Evolutionary conservation across 1,140 invertebrate species (phyloP), one percentile per base, ranked within the genome.

Genomic region (Hycleus cichorii): DNA sequence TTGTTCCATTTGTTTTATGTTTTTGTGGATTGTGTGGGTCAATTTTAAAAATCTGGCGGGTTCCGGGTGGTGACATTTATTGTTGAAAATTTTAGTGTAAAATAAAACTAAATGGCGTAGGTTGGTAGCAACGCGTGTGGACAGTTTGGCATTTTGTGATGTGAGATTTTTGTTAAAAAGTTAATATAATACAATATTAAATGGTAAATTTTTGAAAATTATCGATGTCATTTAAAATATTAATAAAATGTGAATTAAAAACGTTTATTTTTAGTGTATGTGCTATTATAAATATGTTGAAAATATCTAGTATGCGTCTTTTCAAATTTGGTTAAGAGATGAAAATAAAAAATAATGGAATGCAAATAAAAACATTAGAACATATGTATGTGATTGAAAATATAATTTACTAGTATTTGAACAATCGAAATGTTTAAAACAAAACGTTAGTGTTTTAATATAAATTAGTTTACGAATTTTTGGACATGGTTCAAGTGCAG

Each of bases 131-230:
- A 70, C 69, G 72, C 67, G 66, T 70, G 67, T 69, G 69, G 70
- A 70, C 71, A 72, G 68, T 74, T 74, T 74, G 72, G 72, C 71
- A 74, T 74, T 74, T 71, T 73, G 71, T 74, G 69, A 70, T 73
- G 70, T 71, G 70, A 72, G 69, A 67, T 69, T 72, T 69, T 73
- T 68, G 64, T 62, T 69, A 70, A 69, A 42, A 68, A 69, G 64
- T 69, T 72, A 67, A 70, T 72, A 70, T 70, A 32, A 32, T 70
- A 69, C 69, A 63, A 62, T 64, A 56, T 50, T 65, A 67, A 54
- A 60, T 62, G 52, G 59, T 60, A 66, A 68, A 65, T 62, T 66
- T 64, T 59, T 45, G 64, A 59, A 53, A 65, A 65, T 58, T 56
- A 64, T 67, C 62, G 52, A 68, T 67, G 65, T 57, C 62, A 60